phyloP scores from a whole-genome alignment of 2,113 vertebrate genomes.

The Onychostoma macrolepis region DNA sequence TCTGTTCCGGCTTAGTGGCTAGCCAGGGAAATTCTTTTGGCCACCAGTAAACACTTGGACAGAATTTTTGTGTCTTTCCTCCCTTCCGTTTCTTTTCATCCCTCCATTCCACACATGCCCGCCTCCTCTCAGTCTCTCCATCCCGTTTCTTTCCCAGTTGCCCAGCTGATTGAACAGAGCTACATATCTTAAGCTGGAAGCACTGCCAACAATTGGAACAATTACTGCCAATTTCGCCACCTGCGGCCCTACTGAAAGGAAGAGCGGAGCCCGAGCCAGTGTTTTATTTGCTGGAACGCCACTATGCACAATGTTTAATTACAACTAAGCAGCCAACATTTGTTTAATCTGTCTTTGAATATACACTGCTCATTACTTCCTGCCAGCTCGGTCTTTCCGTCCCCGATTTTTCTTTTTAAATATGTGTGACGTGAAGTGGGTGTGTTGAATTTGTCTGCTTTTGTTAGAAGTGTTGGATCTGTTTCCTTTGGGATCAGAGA shows the following conservation, averaged over 20 bases:
- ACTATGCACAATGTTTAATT: conserved; percentile 62
- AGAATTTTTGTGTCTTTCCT: neutral
- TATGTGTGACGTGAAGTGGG: conserved; percentile 33
- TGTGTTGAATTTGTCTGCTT: conserved; percentile 19
- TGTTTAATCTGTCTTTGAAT: conserved; percentile 57
- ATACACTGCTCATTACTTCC: conserved; percentile 46
- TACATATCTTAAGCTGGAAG: conserved; percentile 54
- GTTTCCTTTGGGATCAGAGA: neutral
- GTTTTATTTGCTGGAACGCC: conserved; percentile 60
- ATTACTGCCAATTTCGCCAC: conserved; percentile 62
- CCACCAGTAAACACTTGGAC: neutral
- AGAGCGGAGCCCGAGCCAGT: conserved; percentile 47
- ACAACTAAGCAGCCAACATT: conserved; percentile 58
- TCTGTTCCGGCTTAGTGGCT: neutral
- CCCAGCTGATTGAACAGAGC: conserved; percentile 42
- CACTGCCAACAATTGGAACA: conserved; percentile 60
- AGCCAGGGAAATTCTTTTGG: conserved; percentile 40
- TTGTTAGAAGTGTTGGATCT: conserved; percentile 16
- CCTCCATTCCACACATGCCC: neutral
- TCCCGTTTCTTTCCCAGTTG: conserved; percentile 26
- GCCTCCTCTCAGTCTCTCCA: conserved; percentile 11
- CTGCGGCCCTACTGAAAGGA: conserved; percentile 43
- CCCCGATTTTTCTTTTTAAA: conserved; percentile 19
- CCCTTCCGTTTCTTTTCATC: conserved; percentile 18
- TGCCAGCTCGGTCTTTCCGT: conserved; percentile 40